These are phyloP conservation scores for Zoanthus sociatus DNA, from an alignment of 92 coral and sea anemone species.

Conservation along the genomic window DNA sequence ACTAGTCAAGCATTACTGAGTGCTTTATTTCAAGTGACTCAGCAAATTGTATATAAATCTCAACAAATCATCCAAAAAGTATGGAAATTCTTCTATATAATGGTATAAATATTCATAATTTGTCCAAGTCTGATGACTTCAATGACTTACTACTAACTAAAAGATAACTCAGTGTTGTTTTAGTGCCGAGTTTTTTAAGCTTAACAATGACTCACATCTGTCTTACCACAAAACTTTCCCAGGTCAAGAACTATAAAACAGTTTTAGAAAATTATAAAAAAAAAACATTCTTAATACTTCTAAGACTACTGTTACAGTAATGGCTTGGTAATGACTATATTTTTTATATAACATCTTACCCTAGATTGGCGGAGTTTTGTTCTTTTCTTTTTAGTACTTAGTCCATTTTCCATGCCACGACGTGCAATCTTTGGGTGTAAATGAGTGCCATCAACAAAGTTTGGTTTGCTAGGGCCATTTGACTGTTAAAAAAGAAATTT, in stretches of 20 bases:
- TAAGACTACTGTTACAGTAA: too few species aligned
- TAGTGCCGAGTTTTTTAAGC: not conserved
- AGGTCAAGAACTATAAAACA: not conserved
- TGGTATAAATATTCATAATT: conserved; percentile 53
- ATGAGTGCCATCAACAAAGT: conserved; percentile 66
- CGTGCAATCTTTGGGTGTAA: conserved; percentile 76
- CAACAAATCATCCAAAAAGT: conserved; percentile 1
- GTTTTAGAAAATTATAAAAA: not conserved
- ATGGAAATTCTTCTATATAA: not conserved
- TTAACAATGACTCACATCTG: conserved; percentile 36
- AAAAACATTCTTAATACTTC: too few species aligned
- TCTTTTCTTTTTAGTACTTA: conserved; percentile 79
- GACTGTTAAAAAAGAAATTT: conserved; percentile 54
- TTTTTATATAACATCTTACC: conserved; percentile 54
- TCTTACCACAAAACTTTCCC: not conserved
- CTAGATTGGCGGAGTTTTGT: conserved; percentile 84
- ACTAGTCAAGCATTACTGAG: not conserved
- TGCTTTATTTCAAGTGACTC: not conserved
- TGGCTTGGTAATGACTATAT: too few species aligned
- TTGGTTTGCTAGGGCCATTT: conserved; percentile 80
- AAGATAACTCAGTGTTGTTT: conserved; percentile 7
- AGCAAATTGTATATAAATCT: not conserved
- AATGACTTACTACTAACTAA: conserved; percentile 31
- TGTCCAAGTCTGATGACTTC: conserved; percentile 57
- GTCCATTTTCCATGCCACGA: conserved; percentile 81